Percentiles rank a stretch among this genome's conserved stretches.
Conservation (phyloP, 2,888 invertebrate species). For the Eretmocerus hayati region DNA sequence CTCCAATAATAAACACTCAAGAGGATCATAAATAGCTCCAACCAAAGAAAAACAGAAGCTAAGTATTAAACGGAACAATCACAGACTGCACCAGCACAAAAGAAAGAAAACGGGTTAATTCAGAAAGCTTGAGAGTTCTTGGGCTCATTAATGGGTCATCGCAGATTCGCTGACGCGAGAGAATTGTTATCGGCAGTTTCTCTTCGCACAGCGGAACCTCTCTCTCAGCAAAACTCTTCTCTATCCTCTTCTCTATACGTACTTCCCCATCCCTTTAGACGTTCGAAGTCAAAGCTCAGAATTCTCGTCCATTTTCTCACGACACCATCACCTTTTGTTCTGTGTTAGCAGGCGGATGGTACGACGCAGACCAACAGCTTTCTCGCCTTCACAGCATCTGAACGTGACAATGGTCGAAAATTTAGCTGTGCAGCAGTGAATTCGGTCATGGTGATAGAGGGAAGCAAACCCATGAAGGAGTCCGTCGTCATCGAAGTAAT, state of each 20-base stretch:
- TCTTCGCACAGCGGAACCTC: neutral
- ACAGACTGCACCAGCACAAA: no score
- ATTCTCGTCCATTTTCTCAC: neutral
- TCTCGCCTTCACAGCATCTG: conserved; percentile 70
- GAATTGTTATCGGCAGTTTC: conserved; percentile 14
- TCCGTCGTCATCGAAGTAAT: conserved; percentile 70
- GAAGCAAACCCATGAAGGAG: conserved; percentile 68
- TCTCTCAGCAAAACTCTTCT: no score
- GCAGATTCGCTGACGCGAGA: conserved; percentile 13
- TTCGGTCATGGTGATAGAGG: conserved; percentile 65
- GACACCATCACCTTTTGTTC: conserved; percentile 5
- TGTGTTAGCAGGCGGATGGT: conserved; percentile 59
- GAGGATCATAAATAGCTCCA: no score
- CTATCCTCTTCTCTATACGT: no score
- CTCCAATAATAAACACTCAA: no score
- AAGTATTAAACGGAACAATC: no score
- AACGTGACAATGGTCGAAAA: conserved; percentile 71
- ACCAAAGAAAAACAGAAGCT: no score
- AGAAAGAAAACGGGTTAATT: conserved; percentile 17
- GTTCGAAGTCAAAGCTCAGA: no score
- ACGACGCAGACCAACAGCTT: conserved; percentile 75
- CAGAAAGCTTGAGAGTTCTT: conserved; percentile 2
- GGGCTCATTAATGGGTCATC: conserved; percentile 17
- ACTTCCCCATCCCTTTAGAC: no score
- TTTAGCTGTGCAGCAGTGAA: conserved; percentile 79